Conservation (phyloP, 2,113 vertebrate species). For the Naja naja region DNA sequence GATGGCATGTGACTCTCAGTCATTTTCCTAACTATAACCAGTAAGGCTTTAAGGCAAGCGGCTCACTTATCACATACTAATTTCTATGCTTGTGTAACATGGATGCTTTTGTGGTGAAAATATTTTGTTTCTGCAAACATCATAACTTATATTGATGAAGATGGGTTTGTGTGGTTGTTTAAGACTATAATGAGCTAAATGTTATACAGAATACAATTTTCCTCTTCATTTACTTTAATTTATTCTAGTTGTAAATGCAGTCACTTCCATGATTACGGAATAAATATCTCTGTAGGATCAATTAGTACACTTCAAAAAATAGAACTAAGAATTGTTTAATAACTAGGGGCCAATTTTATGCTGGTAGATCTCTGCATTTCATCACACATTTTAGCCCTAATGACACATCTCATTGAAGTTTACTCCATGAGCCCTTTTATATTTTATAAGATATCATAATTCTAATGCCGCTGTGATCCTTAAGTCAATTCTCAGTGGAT, state of each 20-base stretch:
- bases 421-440: slow-evolving; percentile 15
- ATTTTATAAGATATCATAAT: background rate
- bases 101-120: slow-evolving; percentile 53
- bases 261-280: slow-evolving; percentile 59
- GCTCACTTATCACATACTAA: slow-evolving; percentile 34
- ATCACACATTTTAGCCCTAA: slow-evolving; percentile 50
- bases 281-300: slow-evolving; percentile 69
- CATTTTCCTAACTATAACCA: slow-evolving; percentile 28
- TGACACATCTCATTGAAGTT: slow-evolving; percentile 32
- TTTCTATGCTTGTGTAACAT: slow-evolving; percentile 49
- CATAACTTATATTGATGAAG: slow-evolving; percentile 66
- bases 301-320: slow-evolving; percentile 61
- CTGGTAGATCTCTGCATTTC: slow-evolving; percentile 49
- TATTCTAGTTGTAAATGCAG: slow-evolving; percentile 68
- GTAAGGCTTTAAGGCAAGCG: slow-evolving; percentile 30
- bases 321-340: slow-evolving; percentile 54
- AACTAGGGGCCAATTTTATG: slow-evolving; percentile 51
- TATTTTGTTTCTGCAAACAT: slow-evolving; percentile 60
- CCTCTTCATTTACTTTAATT: slow-evolving; percentile 74
- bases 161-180: slow-evolving; percentile 61
- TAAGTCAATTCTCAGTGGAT: background rate
- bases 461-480: background rate
- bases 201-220: slow-evolving; percentile 70
- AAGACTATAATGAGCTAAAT: slow-evolving; percentile 68
- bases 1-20: background rate